phyloP scores from a whole-genome alignment of 2,888 invertebrate genomes.

The Drosophila tanythrix region DNA sequence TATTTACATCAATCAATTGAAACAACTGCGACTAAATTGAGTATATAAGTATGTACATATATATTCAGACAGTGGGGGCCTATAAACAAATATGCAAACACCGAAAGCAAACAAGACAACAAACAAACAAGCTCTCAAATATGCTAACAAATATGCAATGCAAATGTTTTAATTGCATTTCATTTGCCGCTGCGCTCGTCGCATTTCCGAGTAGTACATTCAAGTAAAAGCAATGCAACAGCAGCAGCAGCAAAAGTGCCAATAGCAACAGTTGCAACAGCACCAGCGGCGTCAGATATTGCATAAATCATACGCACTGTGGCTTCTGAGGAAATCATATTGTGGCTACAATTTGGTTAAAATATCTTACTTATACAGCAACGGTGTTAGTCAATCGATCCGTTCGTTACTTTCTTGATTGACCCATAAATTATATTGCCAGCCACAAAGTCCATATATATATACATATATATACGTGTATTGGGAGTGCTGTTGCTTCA shows the following conservation, averaged over 20 bases:
- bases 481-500: conserved; percentile 3
- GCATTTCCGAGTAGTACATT: conserved; percentile 34
- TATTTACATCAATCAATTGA: conserved; percentile 69
- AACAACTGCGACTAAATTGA: conserved; percentile 44
- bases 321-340: conserved; percentile 17
- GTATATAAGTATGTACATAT: conserved; percentile 21
- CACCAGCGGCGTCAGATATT: conserved; percentile 24
- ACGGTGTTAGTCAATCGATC: background rate
- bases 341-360: conserved; percentile 7
- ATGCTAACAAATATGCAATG: conserved; percentile 62
- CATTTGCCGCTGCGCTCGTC: conserved; percentile 53
- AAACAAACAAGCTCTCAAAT: conserved; percentile 29
- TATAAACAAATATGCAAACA: conserved; percentile 35
- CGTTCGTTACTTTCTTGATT: conserved; percentile 16
- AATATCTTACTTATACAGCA: conserved; percentile 10
- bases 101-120: conserved; percentile 12
- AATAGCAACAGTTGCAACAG: conserved; percentile 6
- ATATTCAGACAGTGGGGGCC: conserved; percentile 12
- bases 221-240: conserved; percentile 34
- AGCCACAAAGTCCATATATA: conserved; percentile 9
- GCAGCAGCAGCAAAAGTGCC: conserved; percentile 4
- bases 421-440: conserved; percentile 18
- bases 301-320: conserved; percentile 71
- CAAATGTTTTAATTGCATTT: conserved; percentile 77
- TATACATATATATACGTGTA: background rate